Evolutionary conservation across 2,113 vertebrate genomes (phyloP).

Genomic region (Leptodactylus fuscus): DNA sequence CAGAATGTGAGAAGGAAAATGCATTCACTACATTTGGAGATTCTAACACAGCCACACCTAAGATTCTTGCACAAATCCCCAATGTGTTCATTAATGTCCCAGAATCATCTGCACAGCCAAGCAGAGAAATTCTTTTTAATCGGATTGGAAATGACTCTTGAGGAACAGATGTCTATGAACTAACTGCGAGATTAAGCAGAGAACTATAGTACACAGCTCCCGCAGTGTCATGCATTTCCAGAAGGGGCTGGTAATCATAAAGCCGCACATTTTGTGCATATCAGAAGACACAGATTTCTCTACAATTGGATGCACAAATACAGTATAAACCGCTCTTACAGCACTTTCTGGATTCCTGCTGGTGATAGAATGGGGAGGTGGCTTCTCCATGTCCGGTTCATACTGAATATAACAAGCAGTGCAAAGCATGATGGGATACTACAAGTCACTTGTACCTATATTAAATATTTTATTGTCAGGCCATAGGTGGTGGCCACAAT

Average conservation of each 20-base stretch:
- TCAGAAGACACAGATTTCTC: neutral
- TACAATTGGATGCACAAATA: neutral
- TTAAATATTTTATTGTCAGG: too few relatives aligned
- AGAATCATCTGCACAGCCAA: neutral
- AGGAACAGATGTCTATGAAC: neutral
- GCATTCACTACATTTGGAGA: too few relatives aligned
- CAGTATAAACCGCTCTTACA: neutral
- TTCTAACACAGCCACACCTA: neutral
- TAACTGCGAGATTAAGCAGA: neutral
- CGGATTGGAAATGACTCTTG: constrained; percentile 19
- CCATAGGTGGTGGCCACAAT: too few relatives aligned
- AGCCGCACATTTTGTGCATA: too few relatives aligned
- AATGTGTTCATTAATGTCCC: constrained; percentile 16
- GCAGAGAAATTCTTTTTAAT: constrained; percentile 4
- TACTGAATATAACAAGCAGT: too few relatives aligned
- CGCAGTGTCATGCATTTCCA: neutral
- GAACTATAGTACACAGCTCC: too few relatives aligned
- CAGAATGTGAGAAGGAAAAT: neutral
- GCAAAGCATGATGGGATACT: too few relatives aligned
- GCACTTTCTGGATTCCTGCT: neutral
- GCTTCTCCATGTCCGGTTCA: too few relatives aligned
- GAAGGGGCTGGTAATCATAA: neutral
- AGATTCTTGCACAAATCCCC: neutral
- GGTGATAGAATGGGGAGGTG: too few relatives aligned
- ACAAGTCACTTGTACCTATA: too few relatives aligned